Percentiles rank a stretch among this genome's conserved stretches.
phyloP scores from a whole-genome alignment of 2,888 invertebrate species.

The Eristalis intricaria region DNA sequence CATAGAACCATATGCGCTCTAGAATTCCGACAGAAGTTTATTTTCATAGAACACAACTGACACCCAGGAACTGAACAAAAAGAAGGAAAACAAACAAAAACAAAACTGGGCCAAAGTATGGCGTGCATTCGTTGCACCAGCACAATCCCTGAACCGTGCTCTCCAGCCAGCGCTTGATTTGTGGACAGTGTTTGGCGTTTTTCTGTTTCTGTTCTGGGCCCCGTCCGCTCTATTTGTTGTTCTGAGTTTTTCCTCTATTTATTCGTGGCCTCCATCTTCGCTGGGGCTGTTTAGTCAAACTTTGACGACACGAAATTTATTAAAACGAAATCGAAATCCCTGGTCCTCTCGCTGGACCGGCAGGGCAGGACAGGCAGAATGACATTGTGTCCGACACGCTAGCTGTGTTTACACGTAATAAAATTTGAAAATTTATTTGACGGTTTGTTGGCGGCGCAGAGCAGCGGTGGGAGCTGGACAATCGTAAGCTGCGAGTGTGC shows the following conservation, averaged over 20 bases:
- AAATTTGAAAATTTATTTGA: slow-evolving; percentile 78
- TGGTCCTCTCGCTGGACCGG: not conserved
- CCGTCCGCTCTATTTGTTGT: slow-evolving; percentile 50
- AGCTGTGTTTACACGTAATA: slow-evolving; percentile 76
- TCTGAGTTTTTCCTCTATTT: slow-evolving; percentile 25
- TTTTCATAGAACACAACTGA: slow-evolving; percentile 28
- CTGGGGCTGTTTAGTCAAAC: slow-evolving; percentile 38
- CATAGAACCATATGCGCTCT: slow-evolving; percentile 26
- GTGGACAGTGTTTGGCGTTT: slow-evolving; percentile 50
- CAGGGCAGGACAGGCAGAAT: not conserved
- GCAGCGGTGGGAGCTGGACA: not conserved
- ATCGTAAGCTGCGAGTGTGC: not conserved
- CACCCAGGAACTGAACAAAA: not conserved
- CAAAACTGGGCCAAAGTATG: slow-evolving; percentile 47
- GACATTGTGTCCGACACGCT: slow-evolving; percentile 65
- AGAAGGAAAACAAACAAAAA: not conserved
- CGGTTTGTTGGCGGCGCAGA: not conserved
- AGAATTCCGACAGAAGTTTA: slow-evolving; percentile 33
- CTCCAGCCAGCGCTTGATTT: slow-evolving; percentile 51
- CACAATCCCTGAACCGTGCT: slow-evolving; percentile 5
- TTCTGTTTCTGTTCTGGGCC: slow-evolving; percentile 16
- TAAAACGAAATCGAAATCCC: slow-evolving; percentile 36
- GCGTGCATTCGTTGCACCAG: slow-evolving; percentile 10
- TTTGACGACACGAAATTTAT: slow-evolving; percentile 56
- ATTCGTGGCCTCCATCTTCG: slow-evolving; percentile 34